Evolutionary conservation across 2,797 vertebrate species (phyloP).

Genomic region (Falco novaeseelandiae): DNA sequence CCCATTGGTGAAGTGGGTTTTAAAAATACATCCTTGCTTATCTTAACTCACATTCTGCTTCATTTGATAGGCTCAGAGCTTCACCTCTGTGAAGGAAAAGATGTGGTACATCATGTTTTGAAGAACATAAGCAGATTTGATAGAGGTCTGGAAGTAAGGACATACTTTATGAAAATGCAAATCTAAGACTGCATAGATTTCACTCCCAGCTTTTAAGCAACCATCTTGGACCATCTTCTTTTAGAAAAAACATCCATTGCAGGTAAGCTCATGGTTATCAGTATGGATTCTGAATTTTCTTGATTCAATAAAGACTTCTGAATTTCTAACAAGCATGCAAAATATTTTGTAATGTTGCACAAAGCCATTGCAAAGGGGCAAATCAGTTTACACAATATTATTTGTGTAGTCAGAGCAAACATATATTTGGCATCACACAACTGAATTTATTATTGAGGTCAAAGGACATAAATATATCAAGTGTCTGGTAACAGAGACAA

Average conservation of each 20-base stretch:
- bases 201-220: background rate
- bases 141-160: conserved; percentile 14
- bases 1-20: background rate
- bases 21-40: conserved; percentile 8
- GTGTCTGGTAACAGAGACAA: background rate
- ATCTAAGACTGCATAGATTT: conserved; percentile 13
- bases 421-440: background rate
- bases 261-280: background rate
- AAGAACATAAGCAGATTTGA: conserved; percentile 47
- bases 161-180: conserved; percentile 41
- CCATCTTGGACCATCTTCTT: background rate
- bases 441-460: background rate
- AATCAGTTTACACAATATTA: background rate
- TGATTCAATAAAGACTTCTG: background rate
- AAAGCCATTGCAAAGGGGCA: background rate
- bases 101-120: conserved; percentile 33
- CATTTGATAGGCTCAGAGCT: background rate
- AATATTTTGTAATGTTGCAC: background rate
- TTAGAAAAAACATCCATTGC: background rate
- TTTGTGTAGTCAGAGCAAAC: background rate
- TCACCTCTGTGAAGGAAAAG: conserved; percentile 18
- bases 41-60: conserved; percentile 11
- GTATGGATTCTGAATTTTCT: background rate
- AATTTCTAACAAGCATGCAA: background rate
- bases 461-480: background rate